Evolutionary conservation across 2,797 vertebrate species (phyloP).

Genomic region (Characodon lateralis): DNA sequence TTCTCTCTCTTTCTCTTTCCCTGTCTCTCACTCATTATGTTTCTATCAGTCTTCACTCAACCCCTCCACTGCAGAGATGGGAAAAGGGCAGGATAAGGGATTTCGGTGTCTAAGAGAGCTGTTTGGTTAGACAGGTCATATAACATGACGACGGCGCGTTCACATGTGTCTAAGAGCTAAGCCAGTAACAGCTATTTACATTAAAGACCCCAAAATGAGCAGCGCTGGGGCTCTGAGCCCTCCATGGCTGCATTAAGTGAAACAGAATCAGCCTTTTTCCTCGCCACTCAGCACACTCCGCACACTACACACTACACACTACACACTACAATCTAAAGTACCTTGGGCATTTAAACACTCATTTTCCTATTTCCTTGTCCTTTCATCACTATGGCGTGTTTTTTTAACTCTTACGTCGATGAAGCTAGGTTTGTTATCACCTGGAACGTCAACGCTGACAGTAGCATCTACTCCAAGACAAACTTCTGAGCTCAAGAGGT

Average conservation of each 20-base stretch:
- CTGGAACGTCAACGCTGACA: conserved; percentile 15
- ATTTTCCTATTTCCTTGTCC: conserved; percentile 19
- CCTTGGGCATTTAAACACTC: conserved; percentile 23
- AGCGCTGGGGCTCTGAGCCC: conserved; percentile 65
- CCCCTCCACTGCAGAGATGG: conserved; percentile 55
- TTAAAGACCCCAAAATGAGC: conserved; percentile 72
- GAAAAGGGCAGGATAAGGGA: conserved; percentile 67
- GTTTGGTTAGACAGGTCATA: conserved; percentile 82
- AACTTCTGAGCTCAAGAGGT: conserved; percentile 14
- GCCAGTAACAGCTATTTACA: conserved; percentile 77
- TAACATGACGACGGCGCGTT: conserved; percentile 68
- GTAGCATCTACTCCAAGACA: not conserved
- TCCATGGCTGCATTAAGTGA: conserved; percentile 79
- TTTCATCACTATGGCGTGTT: not conserved
- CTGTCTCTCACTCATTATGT: conserved; percentile 22
- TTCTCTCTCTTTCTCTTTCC: conserved; percentile 26
- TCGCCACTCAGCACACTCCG: conserved; percentile 55
- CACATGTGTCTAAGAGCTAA: conserved; percentile 69
- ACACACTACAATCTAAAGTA: conserved; percentile 1
- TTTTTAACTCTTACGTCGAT: not conserved
- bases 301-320: too few species aligned
- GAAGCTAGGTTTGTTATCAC: conserved; percentile 36
- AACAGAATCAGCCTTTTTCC: conserved; percentile 68
- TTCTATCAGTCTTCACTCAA: conserved; percentile 20
- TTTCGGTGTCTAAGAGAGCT: conserved; percentile 72